Conservation (phyloP, 2,888 invertebrate species). For the Psococerastis gibbosa region DNA sequence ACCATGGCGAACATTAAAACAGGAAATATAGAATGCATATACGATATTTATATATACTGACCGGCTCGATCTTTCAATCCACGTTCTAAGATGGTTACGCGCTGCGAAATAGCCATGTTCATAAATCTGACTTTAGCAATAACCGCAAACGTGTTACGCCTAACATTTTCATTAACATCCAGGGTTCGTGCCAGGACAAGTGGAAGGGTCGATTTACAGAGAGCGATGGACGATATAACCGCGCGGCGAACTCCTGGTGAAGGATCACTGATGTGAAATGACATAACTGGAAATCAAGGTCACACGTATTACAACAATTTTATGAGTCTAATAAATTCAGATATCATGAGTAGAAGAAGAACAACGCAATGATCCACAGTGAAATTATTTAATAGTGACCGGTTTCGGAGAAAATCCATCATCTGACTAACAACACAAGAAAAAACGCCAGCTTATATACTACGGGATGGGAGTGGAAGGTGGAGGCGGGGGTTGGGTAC, state of each 20-base stretch:
- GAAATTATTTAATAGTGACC: too few relatives aligned
- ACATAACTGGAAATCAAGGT: background rate
- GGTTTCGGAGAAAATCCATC: too few relatives aligned
- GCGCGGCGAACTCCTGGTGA: conserved; percentile 1
- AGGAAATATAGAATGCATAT: too few relatives aligned
- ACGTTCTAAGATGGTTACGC: background rate
- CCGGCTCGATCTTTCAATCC: conserved; percentile 6
- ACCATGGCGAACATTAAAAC: too few relatives aligned
- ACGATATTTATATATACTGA: too few relatives aligned
- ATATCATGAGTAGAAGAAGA: too few relatives aligned
- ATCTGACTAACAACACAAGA: background rate
- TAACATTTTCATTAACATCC: conserved; percentile 5
- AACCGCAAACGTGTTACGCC: background rate
- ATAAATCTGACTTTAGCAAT: background rate
- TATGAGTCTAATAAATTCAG: too few relatives aligned
- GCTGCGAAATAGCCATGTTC: background rate
- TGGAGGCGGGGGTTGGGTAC: too few relatives aligned
- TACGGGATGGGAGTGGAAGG: too few relatives aligned
- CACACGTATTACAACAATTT: too few relatives aligned
- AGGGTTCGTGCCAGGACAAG: conserved; percentile 1
- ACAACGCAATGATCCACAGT: too few relatives aligned
- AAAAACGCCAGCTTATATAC: too few relatives aligned
- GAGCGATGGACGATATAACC: conserved; percentile 6
- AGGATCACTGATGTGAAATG: conserved; percentile 7
- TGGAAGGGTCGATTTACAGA: background rate